Evolutionary conservation across 2,888 invertebrate species (phyloP), one percentile per base, ranked within the genome.

Genomic region (Mellilla xanthometata): DNA sequence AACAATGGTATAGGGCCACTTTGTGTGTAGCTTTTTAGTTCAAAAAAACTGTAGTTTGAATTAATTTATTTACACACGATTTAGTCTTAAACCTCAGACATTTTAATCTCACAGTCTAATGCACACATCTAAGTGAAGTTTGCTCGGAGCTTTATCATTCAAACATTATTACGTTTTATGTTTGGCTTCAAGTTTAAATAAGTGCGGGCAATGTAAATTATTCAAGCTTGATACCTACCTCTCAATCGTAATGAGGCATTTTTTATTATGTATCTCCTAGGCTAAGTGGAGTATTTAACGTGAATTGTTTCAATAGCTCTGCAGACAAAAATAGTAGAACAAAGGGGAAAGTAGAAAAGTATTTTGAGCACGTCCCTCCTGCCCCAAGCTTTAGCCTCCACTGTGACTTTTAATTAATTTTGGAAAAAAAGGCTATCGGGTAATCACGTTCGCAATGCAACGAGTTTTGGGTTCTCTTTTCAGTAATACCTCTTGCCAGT

Each of bases 401-500:
- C 60, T 65, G 71, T 66, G 72, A 77, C 74, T 80, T 82, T 83
- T 81, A 82, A 80, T 83, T 79, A 85, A 79, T 85, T 81, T 73
- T 67, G 60, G 65, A 81, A 81, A 80, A 15, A 81, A 82, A 74
- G 65, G 68, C 71, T 62, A 67, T 68, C 63, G 60, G n/a, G 62
- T 76, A 73, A 76, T 75, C 67, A 72, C 70, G 65, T 60, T 54
- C 61, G 45, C 65, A 69, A 62, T 66, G 59, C 56, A 52, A 47
- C 42, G 58, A 65, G 60, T 58, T 68, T 56, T 40, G 42, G 38
- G 38, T 42, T 46, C 45, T 50, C 40, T 50, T 52, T 47, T 32
- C 39, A 39, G 11, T 10, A 46, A 33, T 26, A 22, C 29, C 27
- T 45, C 12, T 7, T 29, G 33, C 13, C 11, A 15, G 26, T 33